Evolutionary conservation across 2,888 invertebrate genomes (phyloP), one percentile per base, ranked within the genome.

Genomic region (Rambutsinella grinnellia): DNA sequence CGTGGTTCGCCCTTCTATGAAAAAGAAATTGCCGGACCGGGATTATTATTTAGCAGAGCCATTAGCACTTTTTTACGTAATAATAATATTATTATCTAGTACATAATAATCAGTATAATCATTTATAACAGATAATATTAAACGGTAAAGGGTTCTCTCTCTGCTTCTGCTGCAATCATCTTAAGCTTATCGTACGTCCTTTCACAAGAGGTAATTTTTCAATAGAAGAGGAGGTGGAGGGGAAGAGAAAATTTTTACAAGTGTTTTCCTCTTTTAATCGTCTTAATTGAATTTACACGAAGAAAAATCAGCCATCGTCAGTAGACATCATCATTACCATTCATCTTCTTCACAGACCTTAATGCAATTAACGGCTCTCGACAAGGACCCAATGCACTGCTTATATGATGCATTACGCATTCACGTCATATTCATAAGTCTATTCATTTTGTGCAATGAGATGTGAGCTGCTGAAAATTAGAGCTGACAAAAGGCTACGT

Each of bases 251-350:
- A 49, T 49, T 49, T 62, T 51, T 68, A 47, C 53, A 46, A 67
- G 46, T 47, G 46, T 49, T 36, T 36, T 19, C 17, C 19, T 44
- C 24, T 56, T 23, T 28, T 71, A 71, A 71, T 71, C 63, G 63
- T 65, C 71, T 47, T 71, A 71, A 71, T 71, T 71, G 71, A 71
- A 71, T 71, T 71, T 71, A 71, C 71, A 71, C 71, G 71, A 65
- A 63, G 63, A 71, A 65, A 56, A 71, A 71, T 71, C 71, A 63
- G 57, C 28, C 71, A 63, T 36, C 54, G 56, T 28, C 68, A 36
- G 27, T 51, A 58, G 44, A 28, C 28, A 36, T 13, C 36, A 36
- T 36, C 36, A 36, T 36, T 36, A 36, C 13, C 36, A 36, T 36
- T 36, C 36, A 36, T 13, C 5, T 36, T 5, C 36, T 8, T 13